Base-by-base conservation (phyloP, 2,888 invertebrate species). In the Suillia variegata region DNA sequence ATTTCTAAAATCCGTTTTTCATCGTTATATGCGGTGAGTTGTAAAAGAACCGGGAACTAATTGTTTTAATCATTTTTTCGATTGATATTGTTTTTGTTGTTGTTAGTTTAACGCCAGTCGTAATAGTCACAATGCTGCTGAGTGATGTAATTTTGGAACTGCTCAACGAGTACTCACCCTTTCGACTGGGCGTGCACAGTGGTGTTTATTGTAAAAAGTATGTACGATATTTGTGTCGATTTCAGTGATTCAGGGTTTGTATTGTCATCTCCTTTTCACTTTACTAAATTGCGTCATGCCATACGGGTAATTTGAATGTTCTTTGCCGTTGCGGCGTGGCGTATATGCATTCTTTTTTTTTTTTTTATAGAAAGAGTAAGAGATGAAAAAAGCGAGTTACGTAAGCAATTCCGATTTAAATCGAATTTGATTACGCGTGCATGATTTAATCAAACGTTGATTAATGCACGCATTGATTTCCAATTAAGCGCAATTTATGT, bases 191-290 rank as follows among this genome's bases (percentile, higher is more conserved):
- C 58, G 59, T 58, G n/a, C 65, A 73, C 34, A 73, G 69, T 17
- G 77, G 76, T 26, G 61, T 76, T 45, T 71, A 75, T 56, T 78
- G 77, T 64, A 74, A 74, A 56, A 58, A 68, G 76, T 78, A 65
- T 71, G 73, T 67, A 34, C 42, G 2, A 18, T 17, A 17, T 5
- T n/a, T n/a, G 2, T 33, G 42, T 56, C 52, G 33, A 33, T 52
- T 33, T 21, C 15, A 48, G 10, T 22, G 21, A 2, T n/a, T n/a
- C n/a, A n/a, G n/a, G n/a, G n/a, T n/a, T n/a, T n/a, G n/a, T n/a
- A n/a, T 8, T 47, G 47, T 47, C 15, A 22, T 22, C n/a, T n/a
- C n/a, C n/a, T 3, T 38, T 38, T 38, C n/a, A 38, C 17, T 42
- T 6, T n/a, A 2, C 21, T 33, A 33, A 8, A 33, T n/a, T n/a